Base-by-base conservation (phyloP, 1,140 invertebrate genomes). In the Zaprionus tsacasi region DNA sequence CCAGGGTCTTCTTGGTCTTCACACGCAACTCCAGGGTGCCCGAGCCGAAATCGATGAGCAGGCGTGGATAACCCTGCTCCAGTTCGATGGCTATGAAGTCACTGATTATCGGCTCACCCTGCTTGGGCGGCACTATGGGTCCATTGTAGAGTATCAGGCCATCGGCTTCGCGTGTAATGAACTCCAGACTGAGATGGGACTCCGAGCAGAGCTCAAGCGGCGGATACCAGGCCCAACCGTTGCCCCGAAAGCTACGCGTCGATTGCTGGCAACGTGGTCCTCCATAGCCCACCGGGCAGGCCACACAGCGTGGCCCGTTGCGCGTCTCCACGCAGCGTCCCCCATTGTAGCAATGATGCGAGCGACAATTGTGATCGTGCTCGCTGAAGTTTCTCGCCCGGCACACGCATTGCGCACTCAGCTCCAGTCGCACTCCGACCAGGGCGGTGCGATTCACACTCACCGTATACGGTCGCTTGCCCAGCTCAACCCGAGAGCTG, bases 401-500 rank as follows among this genome's bases (percentile, higher is more conserved):
- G 74, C 94, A 95, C 11, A 93, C 92, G 78, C 95, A 95, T 74
- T 94, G 93, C 0, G 94, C 93, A 55, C 93, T 91, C 17, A 94
- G 93, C 72, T 93, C 93, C 6, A 95, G 93, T n/a, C 93, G 93
- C 3, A 96, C 94, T 6, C 95, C 95, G 21, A 96, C 95, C 57
- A 96, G 89, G 0, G 95, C 93, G 0, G 93, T 96, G 70, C 95
- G 95, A 82, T 97, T 97, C 1, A 96, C 95, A 87, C 96, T 96
- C 5, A 97, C 95, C 79, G 96, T 94, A 65, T 95, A 95, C 0
- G 96, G 96, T 10, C 94, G 82, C 48, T 93, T 93, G 81, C 94
- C 94, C 15, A 96, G 94, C 61, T 95, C 94, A 12, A 96, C 92
- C 12, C 93, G 92, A 27, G 95, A 96, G 12, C 94, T 94, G 81